These are phyloP conservation scores for Eueides isabella DNA, from an alignment of 1,140 invertebrate species.

Conservation along the genomic window DNA sequence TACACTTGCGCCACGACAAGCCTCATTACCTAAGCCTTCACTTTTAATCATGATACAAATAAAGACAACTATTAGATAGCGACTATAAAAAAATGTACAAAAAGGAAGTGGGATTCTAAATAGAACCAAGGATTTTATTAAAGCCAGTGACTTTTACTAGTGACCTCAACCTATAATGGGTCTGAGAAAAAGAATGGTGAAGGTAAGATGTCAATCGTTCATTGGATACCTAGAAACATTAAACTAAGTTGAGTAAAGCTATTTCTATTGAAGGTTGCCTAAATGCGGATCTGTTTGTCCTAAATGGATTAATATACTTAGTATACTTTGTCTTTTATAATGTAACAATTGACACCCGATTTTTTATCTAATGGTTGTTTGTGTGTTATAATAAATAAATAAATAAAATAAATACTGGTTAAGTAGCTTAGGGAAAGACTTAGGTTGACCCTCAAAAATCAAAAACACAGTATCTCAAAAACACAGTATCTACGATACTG, in stretches of 20 bases:
- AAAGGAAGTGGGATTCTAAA: constrained; percentile 34
- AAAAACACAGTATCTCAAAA: no score
- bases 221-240: constrained; percentile 36
- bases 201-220: constrained; percentile 40
- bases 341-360: neutral
- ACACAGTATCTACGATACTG: no score
- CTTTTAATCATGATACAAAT: constrained; percentile 18
- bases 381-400: neutral
- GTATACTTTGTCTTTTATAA: neutral
- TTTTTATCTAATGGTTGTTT: neutral
- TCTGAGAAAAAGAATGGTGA: constrained; percentile 37
- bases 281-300: constrained; percentile 24
- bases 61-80: constrained; percentile 12
- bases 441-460: no score
- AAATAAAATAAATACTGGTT: no score
- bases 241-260: constrained; percentile 19
- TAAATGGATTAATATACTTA: neutral
- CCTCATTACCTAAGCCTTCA: constrained; percentile 15
- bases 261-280: constrained; percentile 37
- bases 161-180: constrained; percentile 37
- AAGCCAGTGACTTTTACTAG: constrained; percentile 32
- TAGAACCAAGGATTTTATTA: constrained; percentile 30
- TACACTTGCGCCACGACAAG: no score
- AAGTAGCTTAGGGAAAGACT: no score
- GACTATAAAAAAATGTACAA: constrained; percentile 17